Evolutionary conservation across 2,797 vertebrate species (phyloP), one percentile per base, ranked within the genome.

Genomic region (Lerista edwardsae): DNA sequence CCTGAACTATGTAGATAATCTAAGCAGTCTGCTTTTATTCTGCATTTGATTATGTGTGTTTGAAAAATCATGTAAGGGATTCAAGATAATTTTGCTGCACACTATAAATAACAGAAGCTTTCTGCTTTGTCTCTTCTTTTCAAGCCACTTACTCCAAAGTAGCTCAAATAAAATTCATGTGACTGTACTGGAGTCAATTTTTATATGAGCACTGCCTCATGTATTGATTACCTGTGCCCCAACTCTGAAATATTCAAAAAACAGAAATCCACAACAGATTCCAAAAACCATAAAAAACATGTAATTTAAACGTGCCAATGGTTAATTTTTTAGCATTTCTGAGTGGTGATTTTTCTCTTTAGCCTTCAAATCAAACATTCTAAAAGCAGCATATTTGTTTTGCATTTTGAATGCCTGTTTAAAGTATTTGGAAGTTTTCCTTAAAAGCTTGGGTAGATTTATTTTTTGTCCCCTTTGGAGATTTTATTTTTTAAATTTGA

Each of bases 401-500:
- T 64, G 57, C 25, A 62, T 41, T 23, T 47, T 62, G 12, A 62
- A 44, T 64, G 14, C 10, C 6, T 9, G 6, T 47, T 74, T 25
- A 74, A 73, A 62, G 9, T 62, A 34, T 62, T 31, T 74, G 29
- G 19, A 61, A 25, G 68, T 2, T 81, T 62, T 82, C n/a, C 62
- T 65, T 83, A 47, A 29, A 62, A 2, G 23, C 27, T 57, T 21
- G 7, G 55, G n/a, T 11, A 0, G 0, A 29, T 23, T 3, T 84
- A 80, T 59, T 29, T 15, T n/a, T 84, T 82, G 19, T 15, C 64
- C 39, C 85, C 86, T n/a, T n/a, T n/a, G n/a, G n/a, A n/a, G 71
- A 1, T 0, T 47, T n/a, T 55, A 61, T 75, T 61, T 71, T 71
- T 59, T 44, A 81, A 69, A 64, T 69, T 55, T 1, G 2, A 4